Evolutionary conservation across 2,113 vertebrate species (phyloP).

Genomic region (Oncorhynchus gorbuscha): DNA sequence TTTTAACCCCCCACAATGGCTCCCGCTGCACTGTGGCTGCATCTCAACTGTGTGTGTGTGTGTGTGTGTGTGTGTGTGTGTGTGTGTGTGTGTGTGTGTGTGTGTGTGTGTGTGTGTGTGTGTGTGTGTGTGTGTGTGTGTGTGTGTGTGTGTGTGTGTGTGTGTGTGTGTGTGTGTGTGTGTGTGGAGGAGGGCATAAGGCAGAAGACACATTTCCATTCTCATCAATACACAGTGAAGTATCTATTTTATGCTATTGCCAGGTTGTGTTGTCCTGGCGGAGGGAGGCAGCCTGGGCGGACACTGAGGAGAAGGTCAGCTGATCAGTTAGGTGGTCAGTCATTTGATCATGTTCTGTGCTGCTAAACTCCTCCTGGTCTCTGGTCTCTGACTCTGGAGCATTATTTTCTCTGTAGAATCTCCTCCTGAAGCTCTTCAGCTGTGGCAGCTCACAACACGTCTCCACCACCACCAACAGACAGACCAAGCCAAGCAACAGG

Average conservation of each 20-base stretch:
- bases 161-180: too few relatives aligned
- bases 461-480: slow-evolving; percentile 90
- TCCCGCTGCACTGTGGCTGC: too few relatives aligned
- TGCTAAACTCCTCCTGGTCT: slow-evolving; percentile 49
- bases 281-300: slow-evolving; percentile 78
- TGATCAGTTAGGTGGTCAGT: slow-evolving; percentile 23
- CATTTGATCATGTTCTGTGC: slow-evolving; percentile 72
- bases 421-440: slow-evolving; percentile 83
- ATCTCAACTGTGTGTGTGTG: too few relatives aligned
- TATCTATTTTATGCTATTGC: neutral
- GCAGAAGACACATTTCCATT: too few relatives aligned
- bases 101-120: too few relatives aligned
- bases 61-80: too few relatives aligned
- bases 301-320: slow-evolving; percentile 85
- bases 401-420: slow-evolving; percentile 84
- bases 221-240: too few relatives aligned
- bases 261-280: slow-evolving; percentile 73
- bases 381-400: slow-evolving; percentile 81
- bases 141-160: too few relatives aligned
- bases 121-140: too few relatives aligned
- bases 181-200: too few relatives aligned
- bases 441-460: slow-evolving; percentile 94
- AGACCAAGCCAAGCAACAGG: slow-evolving; percentile 86
- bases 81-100: too few relatives aligned
- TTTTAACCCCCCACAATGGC: too few relatives aligned